A percentile compares a stretch with the other conserved stretches of the same genome.
phyloP scores from a whole-genome alignment of 2,888 invertebrate species.

The Aphidius colemani region DNA sequence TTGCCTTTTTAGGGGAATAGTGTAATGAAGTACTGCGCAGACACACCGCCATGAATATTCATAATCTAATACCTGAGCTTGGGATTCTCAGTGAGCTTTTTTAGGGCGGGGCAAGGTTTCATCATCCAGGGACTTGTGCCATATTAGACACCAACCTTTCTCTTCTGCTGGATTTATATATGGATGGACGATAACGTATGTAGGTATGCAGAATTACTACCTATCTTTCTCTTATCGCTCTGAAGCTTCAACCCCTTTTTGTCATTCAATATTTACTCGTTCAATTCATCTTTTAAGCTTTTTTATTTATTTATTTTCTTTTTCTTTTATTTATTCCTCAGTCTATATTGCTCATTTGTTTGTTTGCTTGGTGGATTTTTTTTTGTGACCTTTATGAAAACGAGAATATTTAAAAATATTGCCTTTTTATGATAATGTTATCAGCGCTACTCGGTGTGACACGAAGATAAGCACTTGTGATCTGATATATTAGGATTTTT shows the following conservation, averaged over 20 bases:
- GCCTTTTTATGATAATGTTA: slow-evolving; percentile 62
- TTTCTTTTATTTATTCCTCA: no score
- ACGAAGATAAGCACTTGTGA: slow-evolving; percentile 50
- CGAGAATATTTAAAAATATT: slow-evolving; percentile 42
- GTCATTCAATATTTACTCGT: slow-evolving; percentile 29
- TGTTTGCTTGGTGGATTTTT: no score
- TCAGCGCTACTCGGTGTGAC: slow-evolving; percentile 54
- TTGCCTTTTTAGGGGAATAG: slow-evolving; percentile 38
- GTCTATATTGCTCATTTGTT: no score
- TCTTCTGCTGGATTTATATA: neutral
- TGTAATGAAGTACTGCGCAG: slow-evolving; percentile 60
- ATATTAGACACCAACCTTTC: slow-evolving; percentile 52
- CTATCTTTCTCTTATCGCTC: no score
- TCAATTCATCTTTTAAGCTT: neutral
- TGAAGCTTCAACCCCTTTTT: slow-evolving; percentile 22
- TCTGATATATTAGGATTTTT: slow-evolving; percentile 24
- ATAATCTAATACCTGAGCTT: slow-evolving; percentile 61
- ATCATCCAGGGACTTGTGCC: slow-evolving; percentile 53
- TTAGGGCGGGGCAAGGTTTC: slow-evolving; percentile 53
- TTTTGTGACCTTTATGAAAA: no score
- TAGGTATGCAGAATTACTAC: no score
- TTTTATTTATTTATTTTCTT: no score
- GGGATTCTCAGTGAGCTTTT: slow-evolving; percentile 39
- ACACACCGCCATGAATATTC: slow-evolving; percentile 60
- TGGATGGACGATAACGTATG: no score